Evolutionary conservation across 2,888 invertebrate species (phyloP).

Genomic region (Lithosia quadra): DNA sequence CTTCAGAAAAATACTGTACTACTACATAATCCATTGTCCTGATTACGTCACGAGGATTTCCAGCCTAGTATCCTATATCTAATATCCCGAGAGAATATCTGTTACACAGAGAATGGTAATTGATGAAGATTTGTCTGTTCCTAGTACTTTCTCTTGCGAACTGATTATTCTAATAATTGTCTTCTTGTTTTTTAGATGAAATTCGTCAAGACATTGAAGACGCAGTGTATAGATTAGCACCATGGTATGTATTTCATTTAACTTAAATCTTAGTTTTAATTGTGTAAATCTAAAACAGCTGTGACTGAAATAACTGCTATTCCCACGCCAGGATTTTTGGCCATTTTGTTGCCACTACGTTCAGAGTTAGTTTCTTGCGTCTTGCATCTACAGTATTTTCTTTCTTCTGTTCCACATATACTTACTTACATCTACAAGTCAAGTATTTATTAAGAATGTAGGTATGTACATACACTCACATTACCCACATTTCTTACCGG

Average conservation of each 20-base stretch:
- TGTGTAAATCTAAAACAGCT: neutral
- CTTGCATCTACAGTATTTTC: too few species aligned
- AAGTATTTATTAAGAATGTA: too few species aligned
- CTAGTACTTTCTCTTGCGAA: too few species aligned
- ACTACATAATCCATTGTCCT: neutral
- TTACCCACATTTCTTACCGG: too few species aligned
- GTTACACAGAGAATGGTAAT: too few species aligned
- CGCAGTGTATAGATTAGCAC: slow-evolving; percentile 97
- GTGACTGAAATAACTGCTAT: neutral
- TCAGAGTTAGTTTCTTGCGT: too few species aligned
- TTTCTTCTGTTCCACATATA: too few species aligned
- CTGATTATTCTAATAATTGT: neutral
- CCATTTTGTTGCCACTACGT: too few species aligned
- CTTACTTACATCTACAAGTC: too few species aligned
- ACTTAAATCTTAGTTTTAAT: neutral
- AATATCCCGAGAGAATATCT: neutral
- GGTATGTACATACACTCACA: too few species aligned
- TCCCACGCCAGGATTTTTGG: too few species aligned
- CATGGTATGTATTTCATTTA: slow-evolving; percentile 90
- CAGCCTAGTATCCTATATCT: neutral
- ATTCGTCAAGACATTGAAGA: slow-evolving; percentile 99
- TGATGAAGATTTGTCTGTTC: too few species aligned
- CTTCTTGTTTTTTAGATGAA: slow-evolving; percentile 90
- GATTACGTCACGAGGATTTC: neutral
- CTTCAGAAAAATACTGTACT: neutral